Base-by-base conservation (phyloP, 2,797 vertebrate genomes). In the Otus scops region DNA sequence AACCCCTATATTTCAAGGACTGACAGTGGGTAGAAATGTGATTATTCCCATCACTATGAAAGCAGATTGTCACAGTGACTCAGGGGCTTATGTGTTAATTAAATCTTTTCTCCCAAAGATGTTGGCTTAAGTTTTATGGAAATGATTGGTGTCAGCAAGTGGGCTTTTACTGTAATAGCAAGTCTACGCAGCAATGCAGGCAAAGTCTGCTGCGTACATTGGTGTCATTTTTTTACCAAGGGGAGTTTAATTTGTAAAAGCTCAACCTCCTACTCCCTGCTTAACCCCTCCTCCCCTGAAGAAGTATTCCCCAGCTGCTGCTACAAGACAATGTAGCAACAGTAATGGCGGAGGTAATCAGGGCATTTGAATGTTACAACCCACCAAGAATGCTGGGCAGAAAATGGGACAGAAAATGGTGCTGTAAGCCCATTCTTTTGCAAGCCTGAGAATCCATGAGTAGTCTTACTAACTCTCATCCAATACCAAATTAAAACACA, bases 31-130 rank as follows among this genome's bases (percentile, higher is more conserved):
- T 60, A 95, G 89, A 94, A 95, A 93, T 6, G 24, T 89, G 89
- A 88, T 92, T 89, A 92, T 71, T 93, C 74, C 81, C 89, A 93
- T 79, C 83, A 64, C 71, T 69, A 74, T 85, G 87, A 97, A 97
- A 95, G 94, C 59, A 95, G 74, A 94, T 81, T 97, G 85, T 89
- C 88, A 95, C 15, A 74, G 88, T 95, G 92, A 95, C 92, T 95
- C 85, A 85, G 73, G 89, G 93, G 87, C 88, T 92, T 96, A 96
- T 84, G 95, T 96, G 95, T 97, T 97, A 97, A 97, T 97, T 97
- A 97, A 93, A 96, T 92, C 83, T 93, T 95, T 95, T 91, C 80
- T 95, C 88, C 86, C 59, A 65, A 76, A 90, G 91, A 96, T 45
- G 45, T 53, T 95, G 92, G 80, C 85, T 96, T 93, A 91, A 94